A percentile compares a stretch with the other conserved stretches of the same genome.
Evolutionary conservation across 1,140 invertebrate genomes (phyloP).

Genomic region (Bombus waltoni): DNA sequence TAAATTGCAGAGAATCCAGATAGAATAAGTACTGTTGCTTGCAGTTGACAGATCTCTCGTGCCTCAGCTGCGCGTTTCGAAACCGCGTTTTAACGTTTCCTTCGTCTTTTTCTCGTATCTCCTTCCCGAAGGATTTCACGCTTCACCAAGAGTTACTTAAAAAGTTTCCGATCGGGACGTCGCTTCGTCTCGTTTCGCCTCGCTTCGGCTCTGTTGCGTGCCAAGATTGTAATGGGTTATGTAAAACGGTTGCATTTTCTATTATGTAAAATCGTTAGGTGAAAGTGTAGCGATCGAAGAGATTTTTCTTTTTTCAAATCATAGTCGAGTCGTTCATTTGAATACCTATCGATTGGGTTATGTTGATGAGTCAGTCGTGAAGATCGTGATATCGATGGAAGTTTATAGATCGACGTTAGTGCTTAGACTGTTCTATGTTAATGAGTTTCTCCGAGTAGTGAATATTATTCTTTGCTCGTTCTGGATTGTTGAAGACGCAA

Average conservation of each 20-base stretch:
- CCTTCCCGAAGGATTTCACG: neutral
- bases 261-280: neutral
- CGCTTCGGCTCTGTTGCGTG: neutral
- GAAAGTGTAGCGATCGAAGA: neutral
- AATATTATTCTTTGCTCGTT: too few relatives aligned
- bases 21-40: conserved; percentile 19
- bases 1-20: neutral
- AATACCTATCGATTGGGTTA: too few relatives aligned
- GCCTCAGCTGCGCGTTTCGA: neutral
- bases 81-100: neutral
- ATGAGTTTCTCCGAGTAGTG: too few relatives aligned
- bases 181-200: neutral
- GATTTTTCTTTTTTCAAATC: too few relatives aligned
- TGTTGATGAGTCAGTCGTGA: too few relatives aligned
- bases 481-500: too few relatives aligned
- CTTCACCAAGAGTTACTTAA: neutral
- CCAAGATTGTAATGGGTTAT: neutral
- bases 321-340: too few relatives aligned
- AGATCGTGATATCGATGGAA: too few relatives aligned
- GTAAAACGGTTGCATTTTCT: neutral
- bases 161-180: neutral
- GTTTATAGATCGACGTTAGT: too few relatives aligned
- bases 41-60: conserved; percentile 42
- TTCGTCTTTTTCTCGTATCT: neutral
- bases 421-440: too few relatives aligned